phyloP scores from a whole-genome alignment of 2,888 invertebrate genomes.

The Apamea sordens region DNA sequence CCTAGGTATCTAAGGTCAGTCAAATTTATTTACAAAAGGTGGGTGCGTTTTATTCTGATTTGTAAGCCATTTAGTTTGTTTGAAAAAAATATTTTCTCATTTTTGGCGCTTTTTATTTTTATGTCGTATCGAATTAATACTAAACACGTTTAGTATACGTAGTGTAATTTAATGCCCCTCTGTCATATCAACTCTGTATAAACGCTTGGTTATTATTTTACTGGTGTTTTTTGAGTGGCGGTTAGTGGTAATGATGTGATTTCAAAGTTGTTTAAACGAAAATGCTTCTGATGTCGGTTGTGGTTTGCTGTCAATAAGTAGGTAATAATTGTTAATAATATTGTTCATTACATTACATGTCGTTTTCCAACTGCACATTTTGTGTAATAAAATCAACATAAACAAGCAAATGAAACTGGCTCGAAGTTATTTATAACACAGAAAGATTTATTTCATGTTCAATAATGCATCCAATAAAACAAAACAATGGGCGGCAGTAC shows the following conservation, averaged over 20 bases:
- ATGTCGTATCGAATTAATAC: too few species aligned
- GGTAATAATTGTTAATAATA: too few species aligned
- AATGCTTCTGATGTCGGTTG: conserved; percentile 23
- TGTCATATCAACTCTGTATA: too few species aligned
- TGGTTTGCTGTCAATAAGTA: conserved; percentile 6
- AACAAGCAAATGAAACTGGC: conserved; percentile 17
- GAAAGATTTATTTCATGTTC: conserved; percentile 22
- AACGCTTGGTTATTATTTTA: background rate
- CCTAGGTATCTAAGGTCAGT: too few species aligned
- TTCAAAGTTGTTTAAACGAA: conserved; percentile 2
- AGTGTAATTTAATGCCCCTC: too few species aligned
- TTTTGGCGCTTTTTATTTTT: too few species aligned
- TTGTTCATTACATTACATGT: background rate
- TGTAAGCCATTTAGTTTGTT: too few species aligned
- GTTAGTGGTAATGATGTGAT: conserved; percentile 20
- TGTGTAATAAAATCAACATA: conserved; percentile 10
- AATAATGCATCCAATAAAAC: conserved; percentile 15
- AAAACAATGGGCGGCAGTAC: conserved; percentile 9
- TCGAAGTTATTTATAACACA: conserved; percentile 24
- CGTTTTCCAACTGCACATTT: background rate
- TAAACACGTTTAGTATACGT: too few species aligned
- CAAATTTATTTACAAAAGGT: too few species aligned
- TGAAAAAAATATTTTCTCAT: too few species aligned
- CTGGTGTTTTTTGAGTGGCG: background rate
- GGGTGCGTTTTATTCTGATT: too few species aligned